Percentiles rank a stretch among this genome's conserved stretches.
phyloP scores from a whole-genome alignment of 2,797 vertebrate species.

The Xenops minutus region DNA sequence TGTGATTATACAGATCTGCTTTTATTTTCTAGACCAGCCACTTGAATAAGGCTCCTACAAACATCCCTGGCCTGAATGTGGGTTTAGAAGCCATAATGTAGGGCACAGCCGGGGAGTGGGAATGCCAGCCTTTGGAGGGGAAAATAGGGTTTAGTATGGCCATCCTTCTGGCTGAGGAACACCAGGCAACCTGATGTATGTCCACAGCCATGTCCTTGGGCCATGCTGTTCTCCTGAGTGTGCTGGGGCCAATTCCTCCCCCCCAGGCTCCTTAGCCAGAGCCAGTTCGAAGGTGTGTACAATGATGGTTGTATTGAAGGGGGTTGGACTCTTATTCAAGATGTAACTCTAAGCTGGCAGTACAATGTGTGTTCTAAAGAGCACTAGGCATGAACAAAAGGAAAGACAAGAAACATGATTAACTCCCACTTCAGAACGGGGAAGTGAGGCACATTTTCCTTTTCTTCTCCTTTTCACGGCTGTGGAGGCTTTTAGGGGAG shows the following conservation, averaged over 20 bases:
- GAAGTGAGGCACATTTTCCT: background rate
- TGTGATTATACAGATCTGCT: background rate
- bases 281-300: background rate
- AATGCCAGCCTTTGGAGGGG: accelerated
- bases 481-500: background rate
- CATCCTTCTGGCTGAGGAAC: background rate
- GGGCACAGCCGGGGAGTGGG: background rate
- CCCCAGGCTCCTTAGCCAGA: background rate
- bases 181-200: background rate
- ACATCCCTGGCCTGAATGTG: background rate
- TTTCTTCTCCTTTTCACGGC: background rate
- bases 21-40: background rate
- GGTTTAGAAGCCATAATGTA: background rate
- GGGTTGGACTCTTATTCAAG: background rate
- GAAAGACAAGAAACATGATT: background rate
- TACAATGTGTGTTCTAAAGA: background rate
- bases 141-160: background rate
- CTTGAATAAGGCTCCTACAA: background rate
- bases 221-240: background rate
- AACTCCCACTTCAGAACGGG: background rate
- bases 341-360: background rate
- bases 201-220: background rate
- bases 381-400: background rate
- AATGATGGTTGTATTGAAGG: background rate
- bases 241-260: background rate